Evolutionary conservation across 1,140 invertebrate species (phyloP), one percentile per base, ranked within the genome.

Genomic region (Aphaenogaster ashmeadi): DNA sequence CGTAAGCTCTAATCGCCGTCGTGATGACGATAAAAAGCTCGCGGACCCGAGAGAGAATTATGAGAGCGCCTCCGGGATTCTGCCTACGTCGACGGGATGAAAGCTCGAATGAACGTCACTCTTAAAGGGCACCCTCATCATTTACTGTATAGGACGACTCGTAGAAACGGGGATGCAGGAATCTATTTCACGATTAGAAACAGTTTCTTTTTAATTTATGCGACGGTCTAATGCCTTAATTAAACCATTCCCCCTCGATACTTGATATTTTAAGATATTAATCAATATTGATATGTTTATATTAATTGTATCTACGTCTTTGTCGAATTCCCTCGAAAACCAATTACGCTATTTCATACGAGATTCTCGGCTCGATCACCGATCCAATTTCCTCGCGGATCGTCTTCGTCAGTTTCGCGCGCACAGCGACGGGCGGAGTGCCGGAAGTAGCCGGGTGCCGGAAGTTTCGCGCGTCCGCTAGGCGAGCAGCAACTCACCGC

Each of bases 401-500:
- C 87, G 90, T 89, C 86, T 86, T 89, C 85, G 89, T 91, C 90
- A 89, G 86, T 83, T 86, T 80, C 38, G 36, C 58, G 56, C 62
- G 47, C 36, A 44, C 62, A 27, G 41, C 52, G 85, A 27, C 36
- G 33, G 41, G 27, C 18, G 58, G 54, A 67, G n/a, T 13, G 58
- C 58, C 85, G 41, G 47, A 67, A 60, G 56, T 75, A 62, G 52
- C 81, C 66, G 74, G 56, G 52, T 86, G 66, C 47, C 83, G 78
- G 74, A 84, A 44, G 80, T 87, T 81, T 89, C 56, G 85, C 81
- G 62, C 87, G 89, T 94, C 92, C 91, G 85, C 92, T 95, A 95
- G 92, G 94, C 95, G 94, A 95, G 94, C 93, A 95, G 92, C 94
- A 95, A 95, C 97, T 97, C 96, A 97, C 97, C 97, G 94, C 97